Evolutionary conservation across 2,888 invertebrate species (phyloP), one percentile per base, ranked within the genome.

Genomic region (Idaea biselata): DNA sequence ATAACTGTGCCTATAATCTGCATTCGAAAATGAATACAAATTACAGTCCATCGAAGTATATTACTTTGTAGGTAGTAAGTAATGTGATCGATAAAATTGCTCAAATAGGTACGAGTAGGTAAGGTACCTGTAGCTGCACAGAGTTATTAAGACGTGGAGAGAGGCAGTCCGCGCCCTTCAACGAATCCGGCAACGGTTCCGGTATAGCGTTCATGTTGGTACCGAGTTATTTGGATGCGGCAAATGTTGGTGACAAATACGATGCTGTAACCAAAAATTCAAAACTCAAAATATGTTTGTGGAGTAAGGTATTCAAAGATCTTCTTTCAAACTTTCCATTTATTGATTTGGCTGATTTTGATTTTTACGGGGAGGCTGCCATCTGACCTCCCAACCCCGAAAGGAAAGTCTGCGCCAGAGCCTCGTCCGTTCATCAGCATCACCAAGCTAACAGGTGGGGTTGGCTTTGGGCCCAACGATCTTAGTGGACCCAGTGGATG

Each of bases 101-200:
- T 44, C 44, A 44, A 11, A 32, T 32, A 32, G 32, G 44, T 44
- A 32, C 11, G 11, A 14, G 14, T 44, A 44, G 14, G 14, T 11
- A 44, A 44, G 14, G 14, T 44, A 44, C 11, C 11, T 44, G 2
- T 44, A 44, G 3, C 11, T 44, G 44, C 57, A 58, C 59, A 62
- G 33, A 65, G 63, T 58, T 58, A 58, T 60, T 65, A 69, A 73
- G 77, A 76, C 76, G 73, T 59, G 65, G 69, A 73, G 77, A 76
- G 77, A 74, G 75, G 73, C 68, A 67, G 60, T 58, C 60, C 54
- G 64, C 70, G 77, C 77, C 76, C 77, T 77, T 76, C 77, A 71
- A 70, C 72, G 63, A 61, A 70, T 77, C 77, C 77, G 77, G 76
- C 72, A 73, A 33, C 55, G 33, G 76, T 77, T 77, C 76, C 77